Evolutionary conservation across 2,113 vertebrate genomes (phyloP).

Genomic region (Pomatorhinus ruficollis): DNA sequence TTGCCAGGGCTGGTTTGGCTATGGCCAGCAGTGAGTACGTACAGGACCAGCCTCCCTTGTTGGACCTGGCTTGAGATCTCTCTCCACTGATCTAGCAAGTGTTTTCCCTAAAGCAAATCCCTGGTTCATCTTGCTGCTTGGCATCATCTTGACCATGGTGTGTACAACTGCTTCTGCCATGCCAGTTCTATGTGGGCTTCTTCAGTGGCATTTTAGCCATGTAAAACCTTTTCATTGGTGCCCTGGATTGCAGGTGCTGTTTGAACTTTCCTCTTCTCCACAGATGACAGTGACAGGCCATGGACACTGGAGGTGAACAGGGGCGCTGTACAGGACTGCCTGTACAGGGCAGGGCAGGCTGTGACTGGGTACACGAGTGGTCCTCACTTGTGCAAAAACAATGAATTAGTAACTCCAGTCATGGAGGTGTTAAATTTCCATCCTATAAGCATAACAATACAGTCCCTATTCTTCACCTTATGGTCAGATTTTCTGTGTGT

Average conservation of each 20-base stretch:
- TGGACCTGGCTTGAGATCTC: neutral
- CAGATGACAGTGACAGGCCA: neutral
- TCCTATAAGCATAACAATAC: neutral
- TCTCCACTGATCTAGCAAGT: neutral
- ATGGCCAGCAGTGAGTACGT: fast-evolving
- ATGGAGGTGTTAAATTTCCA: neutral
- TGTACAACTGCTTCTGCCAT: neutral
- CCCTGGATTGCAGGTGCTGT: neutral
- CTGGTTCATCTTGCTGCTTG: neutral
- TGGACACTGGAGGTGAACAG: neutral
- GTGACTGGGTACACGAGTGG: fast-evolving
- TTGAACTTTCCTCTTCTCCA: neutral
- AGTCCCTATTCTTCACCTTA: neutral
- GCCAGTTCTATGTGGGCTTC: neutral
- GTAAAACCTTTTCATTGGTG: neutral
- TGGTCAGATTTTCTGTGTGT: neutral
- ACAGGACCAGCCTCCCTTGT: fast-evolving
- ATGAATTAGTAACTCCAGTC: neutral
- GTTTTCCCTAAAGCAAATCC: neutral
- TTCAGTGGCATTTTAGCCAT: neutral
- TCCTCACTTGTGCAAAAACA: neutral
- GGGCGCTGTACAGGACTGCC: neutral
- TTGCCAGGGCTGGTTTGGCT: neutral
- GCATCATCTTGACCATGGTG: neutral
- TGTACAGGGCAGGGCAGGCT: neutral